These are phyloP conservation scores for Meriones unguiculatus DNA, from an alignment of 2,113 vertebrate species.

Conservation along the genomic window DNA sequence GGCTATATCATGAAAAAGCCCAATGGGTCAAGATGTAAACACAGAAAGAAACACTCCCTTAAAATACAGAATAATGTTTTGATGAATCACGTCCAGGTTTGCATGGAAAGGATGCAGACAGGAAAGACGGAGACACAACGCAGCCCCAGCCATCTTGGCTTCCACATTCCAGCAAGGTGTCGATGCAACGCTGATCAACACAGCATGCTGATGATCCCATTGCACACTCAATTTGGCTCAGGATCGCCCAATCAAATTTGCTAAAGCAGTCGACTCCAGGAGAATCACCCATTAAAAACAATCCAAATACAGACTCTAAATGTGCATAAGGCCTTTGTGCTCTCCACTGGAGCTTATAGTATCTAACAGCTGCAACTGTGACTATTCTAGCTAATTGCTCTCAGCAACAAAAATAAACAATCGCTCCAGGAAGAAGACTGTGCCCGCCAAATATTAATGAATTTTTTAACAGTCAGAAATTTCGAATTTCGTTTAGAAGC, in stretches of 20 bases:
- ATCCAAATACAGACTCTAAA: conserved; percentile 72
- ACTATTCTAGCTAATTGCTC: conserved; percentile 86
- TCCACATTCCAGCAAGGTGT: conserved; percentile 41
- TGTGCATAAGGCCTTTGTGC: conserved; percentile 75
- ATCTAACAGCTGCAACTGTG: conserved; percentile 85
- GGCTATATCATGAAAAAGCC: neutral
- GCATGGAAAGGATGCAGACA: neutral
- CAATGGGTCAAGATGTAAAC: conserved; percentile 56
- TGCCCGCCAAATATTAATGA: conserved; percentile 84
- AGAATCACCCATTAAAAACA: conserved; percentile 73
- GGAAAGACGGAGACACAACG: neutral
- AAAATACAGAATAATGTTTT: conserved; percentile 23
- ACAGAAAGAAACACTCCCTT: conserved; percentile 34
- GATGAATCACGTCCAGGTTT: neutral
- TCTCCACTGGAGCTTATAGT: conserved; percentile 76
- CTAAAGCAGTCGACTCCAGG: conserved; percentile 57
- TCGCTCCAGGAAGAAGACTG: conserved; percentile 79
- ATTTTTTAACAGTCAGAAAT: conserved; percentile 77
- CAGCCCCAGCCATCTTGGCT: neutral
- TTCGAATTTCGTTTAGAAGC: conserved; percentile 70
- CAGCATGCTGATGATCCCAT: conserved; percentile 30
- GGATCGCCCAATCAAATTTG: conserved; percentile 30
- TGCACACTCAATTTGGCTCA: conserved; percentile 65
- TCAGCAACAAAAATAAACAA: conserved; percentile 85
- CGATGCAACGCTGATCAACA: conserved; percentile 23